Base-by-base conservation (phyloP, 1,140 invertebrate genomes). In the Drosophila simulans region DNA sequence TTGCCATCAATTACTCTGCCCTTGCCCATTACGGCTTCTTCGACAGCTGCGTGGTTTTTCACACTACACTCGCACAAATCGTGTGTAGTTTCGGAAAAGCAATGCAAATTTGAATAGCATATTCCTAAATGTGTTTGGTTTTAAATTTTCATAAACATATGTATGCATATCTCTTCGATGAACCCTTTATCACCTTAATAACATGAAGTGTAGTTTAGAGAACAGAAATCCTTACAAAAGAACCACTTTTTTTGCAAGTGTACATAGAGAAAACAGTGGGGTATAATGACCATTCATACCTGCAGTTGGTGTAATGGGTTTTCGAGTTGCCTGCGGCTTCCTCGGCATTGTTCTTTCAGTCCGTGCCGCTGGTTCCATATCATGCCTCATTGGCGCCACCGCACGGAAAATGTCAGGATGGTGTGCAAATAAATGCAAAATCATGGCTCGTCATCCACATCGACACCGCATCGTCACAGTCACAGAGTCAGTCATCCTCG, bases 381-480 rank as follows among this genome's bases (percentile, higher is more conserved):
- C 63, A 69, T 49, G 74, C 54, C 73, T 76, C 72, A 76, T 76
- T 76, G 73, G 46, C 1, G 20, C 20, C 20, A 22, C 39, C 59
- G 43, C 53, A 66, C 48, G 46, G 37, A 48, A 25, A 52, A 34
- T 25, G 31, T 13, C 2, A 31, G 15, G 55, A 75, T 43, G 42
- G 73, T 54, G 73, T 77, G 73, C 63, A 77, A 77, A 76, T 77
- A 68, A 77, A 77, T 77, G 72, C 74, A 77, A 68, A 77, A 68
- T 77, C 74, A 77, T 77, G 37, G 54, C 49, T 74, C 72, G 72
- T 75, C 72, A 74, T 63, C 17, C 35, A 42, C 25, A 62, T 58
- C 39, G 54, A 56, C 37, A 54, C 13, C 45, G 51, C 37, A 54
- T 15, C 45, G 51, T 45, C 42, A 45, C 42, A 22, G 20, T 22